phyloP scores from a whole-genome alignment of 2,888 invertebrate genomes.

The Camptogramma bilineatum region DNA sequence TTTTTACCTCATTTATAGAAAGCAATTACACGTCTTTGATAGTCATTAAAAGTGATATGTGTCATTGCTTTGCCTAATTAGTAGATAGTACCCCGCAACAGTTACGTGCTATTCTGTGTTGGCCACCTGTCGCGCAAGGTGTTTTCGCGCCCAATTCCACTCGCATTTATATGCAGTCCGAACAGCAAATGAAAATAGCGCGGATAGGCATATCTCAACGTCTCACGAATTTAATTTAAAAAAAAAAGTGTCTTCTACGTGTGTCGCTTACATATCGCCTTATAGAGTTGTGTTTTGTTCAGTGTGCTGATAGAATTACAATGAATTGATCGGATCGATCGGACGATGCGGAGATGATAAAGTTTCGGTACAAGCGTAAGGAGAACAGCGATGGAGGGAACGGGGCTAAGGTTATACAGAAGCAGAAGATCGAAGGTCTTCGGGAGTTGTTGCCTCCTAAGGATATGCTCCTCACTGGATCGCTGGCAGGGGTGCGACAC shows the following conservation, averaged over 20 bases:
- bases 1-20: conserved; percentile 34
- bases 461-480: conserved; percentile 73
- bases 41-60: conserved; percentile 54
- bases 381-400: conserved; percentile 74
- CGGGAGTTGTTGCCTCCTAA: conserved; percentile 78
- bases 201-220: conserved; percentile 56
- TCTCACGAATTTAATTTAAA: conserved; percentile 67
- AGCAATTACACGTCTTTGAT: conserved; percentile 39
- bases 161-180: conserved; percentile 40
- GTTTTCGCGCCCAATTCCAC: conserved; percentile 72
- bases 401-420: conserved; percentile 69
- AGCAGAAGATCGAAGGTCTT: conserved; percentile 79
- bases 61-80: conserved; percentile 50
- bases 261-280: conserved; percentile 76
- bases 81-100: conserved; percentile 55
- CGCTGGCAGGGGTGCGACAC: conserved; percentile 73
- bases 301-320: conserved; percentile 67
- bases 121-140: conserved; percentile 67
- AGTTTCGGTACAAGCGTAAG: conserved; percentile 88
- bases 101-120: conserved; percentile 52
- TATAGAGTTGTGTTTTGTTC: conserved; percentile 69
- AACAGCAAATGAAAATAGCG: conserved; percentile 44
- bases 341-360: conserved; percentile 85
- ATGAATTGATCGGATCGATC: conserved; percentile 48
- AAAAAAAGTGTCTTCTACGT: conserved; percentile 75